Evolutionary conservation across 2,888 invertebrate species (phyloP).

Genomic region (Pseudococcus jackbeardsleyi): DNA sequence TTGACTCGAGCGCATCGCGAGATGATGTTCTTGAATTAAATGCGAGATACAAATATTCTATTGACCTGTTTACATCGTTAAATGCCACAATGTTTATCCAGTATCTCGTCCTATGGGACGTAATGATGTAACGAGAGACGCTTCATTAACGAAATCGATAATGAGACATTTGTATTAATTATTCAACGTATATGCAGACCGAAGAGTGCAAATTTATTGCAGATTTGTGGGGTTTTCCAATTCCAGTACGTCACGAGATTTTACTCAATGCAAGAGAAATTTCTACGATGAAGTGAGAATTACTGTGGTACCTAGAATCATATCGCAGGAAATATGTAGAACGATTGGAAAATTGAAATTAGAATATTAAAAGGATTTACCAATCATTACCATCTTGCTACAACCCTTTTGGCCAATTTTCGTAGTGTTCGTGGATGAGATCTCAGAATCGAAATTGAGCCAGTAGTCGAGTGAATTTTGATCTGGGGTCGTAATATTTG

Average conservation of each 20-base stretch:
- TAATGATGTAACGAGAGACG: constrained; percentile 2
- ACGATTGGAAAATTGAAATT: no score
- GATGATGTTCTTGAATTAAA: constrained; percentile 32
- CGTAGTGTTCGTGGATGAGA: no score
- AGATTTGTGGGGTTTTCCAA: not conserved
- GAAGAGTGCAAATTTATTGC: no score
- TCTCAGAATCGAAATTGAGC: no score
- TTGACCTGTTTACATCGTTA: constrained; percentile 40
- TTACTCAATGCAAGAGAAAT: not conserved
- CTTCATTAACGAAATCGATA: not conserved
- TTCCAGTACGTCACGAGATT: not conserved
- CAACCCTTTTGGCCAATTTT: no score
- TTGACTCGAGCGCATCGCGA: not conserved
- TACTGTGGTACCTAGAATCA: no score
- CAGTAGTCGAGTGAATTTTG: no score
- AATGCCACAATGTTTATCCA: constrained; percentile 34
- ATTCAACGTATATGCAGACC: not conserved
- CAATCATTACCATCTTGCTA: no score
- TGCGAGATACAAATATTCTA: not conserved
- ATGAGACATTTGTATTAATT: not conserved
- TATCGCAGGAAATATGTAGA: no score
- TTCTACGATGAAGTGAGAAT: no score
- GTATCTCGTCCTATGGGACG: not conserved
- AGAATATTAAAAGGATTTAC: no score
- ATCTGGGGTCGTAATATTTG: no score